Evolutionary conservation across 2,797 vertebrate genomes (phyloP), one percentile per base, ranked within the genome.

Genomic region (Chelmon rostratus): DNA sequence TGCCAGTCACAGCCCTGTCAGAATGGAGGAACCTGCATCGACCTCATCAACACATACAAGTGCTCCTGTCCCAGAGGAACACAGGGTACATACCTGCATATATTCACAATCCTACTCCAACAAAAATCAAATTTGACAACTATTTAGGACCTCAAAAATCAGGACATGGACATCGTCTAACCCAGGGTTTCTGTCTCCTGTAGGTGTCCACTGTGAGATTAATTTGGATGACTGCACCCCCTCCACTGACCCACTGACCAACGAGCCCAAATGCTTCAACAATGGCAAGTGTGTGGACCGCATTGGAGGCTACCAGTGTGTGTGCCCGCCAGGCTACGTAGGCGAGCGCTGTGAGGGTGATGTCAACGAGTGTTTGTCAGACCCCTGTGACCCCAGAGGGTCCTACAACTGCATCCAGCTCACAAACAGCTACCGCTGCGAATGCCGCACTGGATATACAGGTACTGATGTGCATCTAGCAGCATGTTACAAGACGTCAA

Each of bases 331-430:
- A 0, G 98, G 98, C 82, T 99, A 99, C 1, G 98, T 99, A 4
- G 98, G 98, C 0, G 98, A 99, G 85, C 98, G 97, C 81, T 99
- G 98, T 8, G 98, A 99, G 87, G 98, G 98, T 0, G 98, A 99
- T 0, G 97, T 99, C 83, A 99, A 99, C 0, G 98, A 99, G 93
- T 99, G 98, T 84, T 92, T 99, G 84, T 99, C 98, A 33, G 97
- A 98, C 92, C 98, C 98, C 23, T 99, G 98, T 7, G 97, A 99
- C 4, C 90, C 95, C 35, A 96, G 95, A 0, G 98, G 98, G 25
- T 98, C 98, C 46, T 98, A 98, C 95, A 98, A 98, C 96, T 99
- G 98, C 35, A 95, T 99, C 76, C 98, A 99, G 93, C 97, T 97
- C 6, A 94, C 97, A 85, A 99, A 99, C 7, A 97, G 97, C 88